These are phyloP conservation scores for Drosophila takahashii DNA, from an alignment of 1,140 invertebrate species.

Conservation along the genomic window DNA sequence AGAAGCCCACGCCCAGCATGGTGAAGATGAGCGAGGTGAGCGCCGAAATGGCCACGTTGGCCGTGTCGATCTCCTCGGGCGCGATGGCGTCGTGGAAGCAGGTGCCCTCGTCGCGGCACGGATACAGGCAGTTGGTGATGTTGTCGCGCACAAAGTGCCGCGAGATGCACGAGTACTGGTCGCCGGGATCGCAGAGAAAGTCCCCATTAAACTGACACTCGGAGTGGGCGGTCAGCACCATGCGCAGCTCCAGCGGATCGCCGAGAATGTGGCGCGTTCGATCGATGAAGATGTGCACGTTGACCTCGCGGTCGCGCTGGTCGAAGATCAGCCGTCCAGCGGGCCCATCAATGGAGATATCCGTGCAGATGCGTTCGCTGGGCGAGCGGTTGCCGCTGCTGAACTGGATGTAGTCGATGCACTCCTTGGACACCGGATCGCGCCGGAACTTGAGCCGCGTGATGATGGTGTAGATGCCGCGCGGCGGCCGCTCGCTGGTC, in stretches of 20 bases:
- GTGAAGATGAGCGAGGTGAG: conserved; percentile 83
- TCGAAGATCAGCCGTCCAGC: conserved; percentile 69
- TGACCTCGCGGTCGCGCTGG: conserved; percentile 70
- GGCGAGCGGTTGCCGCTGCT: conserved; percentile 71
- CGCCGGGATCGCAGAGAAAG: conserved; percentile 73
- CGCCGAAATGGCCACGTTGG: conserved; percentile 78
- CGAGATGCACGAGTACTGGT: conserved; percentile 78
- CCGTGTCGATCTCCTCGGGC: conserved; percentile 64
- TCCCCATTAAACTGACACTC: conserved; percentile 72
- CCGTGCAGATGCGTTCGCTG: conserved; percentile 70
- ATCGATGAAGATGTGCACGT: conserved; percentile 73
- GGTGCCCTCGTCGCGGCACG: conserved; percentile 75
- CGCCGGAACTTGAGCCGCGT: conserved; percentile 73
- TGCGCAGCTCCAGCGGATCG: conserved; percentile 73
- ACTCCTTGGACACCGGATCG: conserved; percentile 67
- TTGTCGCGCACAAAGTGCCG: conserved; percentile 79
- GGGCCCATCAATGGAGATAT: conserved; percentile 71
- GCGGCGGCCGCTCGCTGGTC: conserved; percentile 65
- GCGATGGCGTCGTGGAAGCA: conserved; percentile 71
- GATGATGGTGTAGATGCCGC: conserved; percentile 78
- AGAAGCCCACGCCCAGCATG: conserved; percentile 82
- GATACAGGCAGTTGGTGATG: conserved; percentile 77
- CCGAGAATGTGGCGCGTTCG: conserved; percentile 57
- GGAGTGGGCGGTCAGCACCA: conserved; percentile 76
- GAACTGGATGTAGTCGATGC: conserved; percentile 81